phyloP scores from a whole-genome alignment of 2,888 invertebrate genomes.

The Caenorhabditis doughertyi region DNA sequence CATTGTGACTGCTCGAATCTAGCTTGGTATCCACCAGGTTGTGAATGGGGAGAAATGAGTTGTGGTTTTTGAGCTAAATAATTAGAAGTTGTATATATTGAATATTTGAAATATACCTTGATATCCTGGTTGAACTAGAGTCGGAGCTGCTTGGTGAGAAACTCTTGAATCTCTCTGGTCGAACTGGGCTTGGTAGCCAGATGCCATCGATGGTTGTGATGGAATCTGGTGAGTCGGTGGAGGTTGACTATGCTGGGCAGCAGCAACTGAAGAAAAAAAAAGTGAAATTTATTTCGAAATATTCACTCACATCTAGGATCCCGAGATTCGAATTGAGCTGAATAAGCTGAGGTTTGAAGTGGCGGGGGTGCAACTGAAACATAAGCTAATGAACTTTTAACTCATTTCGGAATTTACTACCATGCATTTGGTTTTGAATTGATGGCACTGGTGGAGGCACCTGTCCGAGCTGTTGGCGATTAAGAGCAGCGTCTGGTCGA shows the following conservation, averaged over 20 bases:
- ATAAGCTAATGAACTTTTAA: background rate
- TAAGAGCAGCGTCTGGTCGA: slow-evolving; percentile 1
- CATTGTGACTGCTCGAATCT: slow-evolving; percentile 36
- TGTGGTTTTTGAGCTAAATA: slow-evolving; percentile 31
- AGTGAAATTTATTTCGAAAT: too few species aligned
- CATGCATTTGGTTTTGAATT: background rate
- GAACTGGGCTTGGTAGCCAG: slow-evolving; percentile 31
- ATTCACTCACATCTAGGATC: slow-evolving; percentile 44
- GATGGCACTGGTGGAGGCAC: background rate
- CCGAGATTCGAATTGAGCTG: slow-evolving; percentile 37
- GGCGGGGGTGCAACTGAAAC: background rate
- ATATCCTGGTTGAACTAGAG: slow-evolving; percentile 21
- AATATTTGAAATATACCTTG: slow-evolving; percentile 12
- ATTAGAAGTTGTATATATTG: background rate
- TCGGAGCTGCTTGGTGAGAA: background rate
- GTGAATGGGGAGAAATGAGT: slow-evolving; percentile 37
- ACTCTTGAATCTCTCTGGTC: slow-evolving; percentile 41
- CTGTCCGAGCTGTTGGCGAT: slow-evolving; percentile 10
- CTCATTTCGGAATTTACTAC: background rate
- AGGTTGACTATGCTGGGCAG: background rate
- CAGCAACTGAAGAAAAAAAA: slow-evolving; percentile 9
- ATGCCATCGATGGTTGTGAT: background rate
- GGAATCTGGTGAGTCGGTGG: slow-evolving; percentile 2
- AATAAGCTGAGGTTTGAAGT: slow-evolving; percentile 1
- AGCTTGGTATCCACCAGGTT: slow-evolving; percentile 34